A percentile compares a stretch with the other conserved stretches of the same genome.
These are phyloP conservation scores for Ataeniobius toweri DNA, from an alignment of 2,797 vertebrate species.

Conservation along the genomic window DNA sequence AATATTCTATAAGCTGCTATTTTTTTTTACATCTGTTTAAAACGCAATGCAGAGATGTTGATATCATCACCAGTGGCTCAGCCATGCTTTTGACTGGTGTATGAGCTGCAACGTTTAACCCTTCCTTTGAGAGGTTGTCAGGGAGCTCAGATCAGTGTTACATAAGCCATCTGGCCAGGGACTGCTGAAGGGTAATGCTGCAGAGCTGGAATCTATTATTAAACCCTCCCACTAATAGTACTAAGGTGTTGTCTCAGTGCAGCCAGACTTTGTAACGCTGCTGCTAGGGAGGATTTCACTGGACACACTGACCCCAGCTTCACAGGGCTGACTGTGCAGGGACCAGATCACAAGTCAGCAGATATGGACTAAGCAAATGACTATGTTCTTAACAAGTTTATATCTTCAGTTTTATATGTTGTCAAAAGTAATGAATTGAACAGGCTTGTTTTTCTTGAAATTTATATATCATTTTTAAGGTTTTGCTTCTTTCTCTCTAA, in stretches of 20 bases:
- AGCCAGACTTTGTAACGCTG: constrained; percentile 9
- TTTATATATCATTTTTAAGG: neutral
- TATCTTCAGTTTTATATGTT: neutral
- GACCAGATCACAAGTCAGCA: neutral
- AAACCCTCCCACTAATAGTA: constrained; percentile 28
- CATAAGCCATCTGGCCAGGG: constrained; percentile 50
- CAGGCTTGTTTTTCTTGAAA: neutral
- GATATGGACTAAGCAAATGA: neutral
- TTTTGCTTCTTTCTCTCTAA: neutral
- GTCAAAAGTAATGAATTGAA: neutral
- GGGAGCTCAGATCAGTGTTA: constrained; percentile 43
- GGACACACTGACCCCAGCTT: neutral
- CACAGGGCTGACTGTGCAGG: neutral
- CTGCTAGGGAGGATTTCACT: constrained; percentile 1
- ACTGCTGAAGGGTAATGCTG: constrained; percentile 51
- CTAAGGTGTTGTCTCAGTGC: constrained; percentile 27
- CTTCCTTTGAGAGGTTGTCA: constrained; percentile 20
- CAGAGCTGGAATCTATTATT: constrained; percentile 62
- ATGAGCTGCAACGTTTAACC: constrained; percentile 42
- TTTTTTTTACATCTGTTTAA: neutral
- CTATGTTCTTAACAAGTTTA: neutral
- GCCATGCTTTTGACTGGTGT: constrained; percentile 20
- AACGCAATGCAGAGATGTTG: neutral
- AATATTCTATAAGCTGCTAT: neutral
- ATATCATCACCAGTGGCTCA: constrained; percentile 4